Percentiles rank a stretch among this genome's conserved stretches.
These are phyloP conservation scores for Syngnathus typhle DNA, from an alignment of 2,113 vertebrate genomes.

Conservation along the genomic window DNA sequence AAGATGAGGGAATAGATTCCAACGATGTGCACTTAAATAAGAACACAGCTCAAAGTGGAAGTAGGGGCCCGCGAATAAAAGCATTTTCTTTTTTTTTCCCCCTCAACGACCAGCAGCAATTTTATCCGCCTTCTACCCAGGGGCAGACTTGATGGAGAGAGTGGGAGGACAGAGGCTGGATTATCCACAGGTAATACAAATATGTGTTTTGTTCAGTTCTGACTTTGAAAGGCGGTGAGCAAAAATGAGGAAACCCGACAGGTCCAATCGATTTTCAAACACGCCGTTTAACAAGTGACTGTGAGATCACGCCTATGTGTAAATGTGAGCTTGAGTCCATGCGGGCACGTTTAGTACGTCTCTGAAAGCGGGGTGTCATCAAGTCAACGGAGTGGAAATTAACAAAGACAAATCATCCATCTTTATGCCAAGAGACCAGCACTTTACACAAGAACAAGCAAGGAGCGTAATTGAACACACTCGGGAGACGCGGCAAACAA, in stretches of 20 bases:
- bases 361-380: conserved; percentile 32
- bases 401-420: conserved; percentile 62
- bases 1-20: background rate
- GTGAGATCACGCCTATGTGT: conserved; percentile 24
- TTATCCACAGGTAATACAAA: conserved; percentile 33
- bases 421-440: conserved; percentile 43
- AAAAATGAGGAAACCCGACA: conserved; percentile 61
- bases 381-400: conserved; percentile 55
- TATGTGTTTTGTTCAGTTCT: conserved; percentile 43
- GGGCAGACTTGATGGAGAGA: conserved; percentile 11
- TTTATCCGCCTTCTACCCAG: conserved; percentile 21
- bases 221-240: conserved; percentile 67
- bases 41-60: conserved; percentile 35
- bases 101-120: conserved; percentile 19
- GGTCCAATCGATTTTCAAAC: conserved; percentile 56
- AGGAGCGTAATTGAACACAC: conserved; percentile 54
- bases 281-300: conserved; percentile 59
- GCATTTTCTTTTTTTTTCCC: background rate
- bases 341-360: conserved; percentile 2
- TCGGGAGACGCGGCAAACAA: conserved; percentile 51
- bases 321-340: conserved; percentile 4
- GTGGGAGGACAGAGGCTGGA: conserved; percentile 21
- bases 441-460: conserved; percentile 51
- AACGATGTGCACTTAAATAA: conserved; percentile 29
- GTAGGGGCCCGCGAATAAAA: conserved; percentile 39